Evolutionary conservation across 2,113 vertebrate genomes (phyloP), one percentile per base, ranked within the genome.

Genomic region (Heloderma charlesbogerti): DNA sequence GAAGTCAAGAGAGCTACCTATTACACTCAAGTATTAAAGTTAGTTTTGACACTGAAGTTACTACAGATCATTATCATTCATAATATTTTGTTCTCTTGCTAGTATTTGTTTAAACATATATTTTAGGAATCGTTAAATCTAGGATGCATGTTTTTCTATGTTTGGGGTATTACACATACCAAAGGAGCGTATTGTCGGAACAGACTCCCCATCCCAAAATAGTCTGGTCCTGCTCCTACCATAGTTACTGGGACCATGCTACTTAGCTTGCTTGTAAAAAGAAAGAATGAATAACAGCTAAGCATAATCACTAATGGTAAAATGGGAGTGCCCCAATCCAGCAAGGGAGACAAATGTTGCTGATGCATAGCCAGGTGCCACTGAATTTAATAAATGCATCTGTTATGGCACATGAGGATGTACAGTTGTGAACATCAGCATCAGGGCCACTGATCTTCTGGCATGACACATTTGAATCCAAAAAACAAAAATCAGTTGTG

Each of bases 191-290:
- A 77, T 88, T 91, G 93, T 83, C 80, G 72, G 40, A 48, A 37
- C 82, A 20, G 60, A 63, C 60, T 3, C 60, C 20, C 3, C 20
- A 10, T 18, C 60, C 60, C 16, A 16, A 10, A 91, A 95, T 63
- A 83, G 57, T 93, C 86, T 87, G 93, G 51, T 88, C 1, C 5
- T 94, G 90, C 54, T 95, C 90, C 88, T 90, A 92, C 88, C 87
- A 92, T 93, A 95, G 91, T 89, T 93, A 92, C 89, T 92, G 89
- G 92, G 87, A 16, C 0, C 92, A 13, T 94, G 90, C 92, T 84
- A 60, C 91, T 89, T 87, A 92, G 89, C 94, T 94, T 87, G 85
- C 69, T 94, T 86, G 82, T 85, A 48, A 78, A 95, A 60, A n/a
- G 0, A 78, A 45, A 91, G 86, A 83, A 2, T 22, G 37, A 85